These are phyloP conservation scores for Karalla daura DNA, from an alignment of 2,797 vertebrate species.

Conservation along the genomic window DNA sequence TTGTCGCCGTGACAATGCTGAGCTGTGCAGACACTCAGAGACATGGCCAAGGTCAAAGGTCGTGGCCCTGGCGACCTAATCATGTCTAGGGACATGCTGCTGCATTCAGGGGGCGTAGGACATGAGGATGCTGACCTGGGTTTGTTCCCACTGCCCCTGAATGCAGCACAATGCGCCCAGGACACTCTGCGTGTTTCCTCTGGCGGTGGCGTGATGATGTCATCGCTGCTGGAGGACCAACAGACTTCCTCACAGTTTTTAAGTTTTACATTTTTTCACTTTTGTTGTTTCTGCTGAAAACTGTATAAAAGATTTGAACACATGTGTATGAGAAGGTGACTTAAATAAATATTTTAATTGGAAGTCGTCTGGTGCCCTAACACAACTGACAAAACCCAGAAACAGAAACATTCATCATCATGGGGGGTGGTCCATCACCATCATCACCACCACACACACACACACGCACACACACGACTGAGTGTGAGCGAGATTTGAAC, in stretches of 20 bases:
- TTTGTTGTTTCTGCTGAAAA: slow-evolving; percentile 47
- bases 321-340: slow-evolving; percentile 73
- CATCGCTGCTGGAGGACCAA: slow-evolving; percentile 19
- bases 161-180: neutral
- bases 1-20: slow-evolving; percentile 45
- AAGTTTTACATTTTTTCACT: slow-evolving; percentile 49
- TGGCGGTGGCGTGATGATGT: slow-evolving; percentile 5
- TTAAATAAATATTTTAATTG: slow-evolving; percentile 81
- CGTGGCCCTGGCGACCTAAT: neutral
- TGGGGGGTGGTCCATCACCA: too few relatives aligned
- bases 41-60: slow-evolving; percentile 16
- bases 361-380: too few relatives aligned
- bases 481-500: too few relatives aligned
- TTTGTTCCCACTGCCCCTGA: neutral
- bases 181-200: slow-evolving; percentile 22
- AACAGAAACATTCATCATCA: too few relatives aligned
- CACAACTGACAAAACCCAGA: too few relatives aligned
- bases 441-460: too few relatives aligned
- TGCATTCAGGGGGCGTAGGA: slow-evolving; percentile 29
- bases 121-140: neutral
- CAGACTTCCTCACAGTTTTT: slow-evolving; percentile 33
- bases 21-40: slow-evolving; percentile 33
- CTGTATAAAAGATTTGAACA: slow-evolving; percentile 72
- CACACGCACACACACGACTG: too few relatives aligned
- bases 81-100: too few relatives aligned